Percentiles rank a stretch among this genome's conserved stretches.
phyloP scores from a whole-genome alignment of 2,797 vertebrate genomes.

The Danionella dracula region DNA sequence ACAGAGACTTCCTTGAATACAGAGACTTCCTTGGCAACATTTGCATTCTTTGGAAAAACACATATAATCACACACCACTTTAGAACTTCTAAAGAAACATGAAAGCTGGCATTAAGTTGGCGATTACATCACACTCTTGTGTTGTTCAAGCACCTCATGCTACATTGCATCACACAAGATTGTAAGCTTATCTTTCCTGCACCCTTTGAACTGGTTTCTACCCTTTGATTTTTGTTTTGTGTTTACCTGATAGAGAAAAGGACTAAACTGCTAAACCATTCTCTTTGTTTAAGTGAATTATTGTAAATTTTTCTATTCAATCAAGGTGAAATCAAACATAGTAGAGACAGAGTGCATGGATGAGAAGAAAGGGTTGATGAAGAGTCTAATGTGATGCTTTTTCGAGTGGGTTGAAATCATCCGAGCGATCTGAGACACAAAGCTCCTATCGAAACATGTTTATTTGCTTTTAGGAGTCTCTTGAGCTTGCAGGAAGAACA shows the following conservation, averaged over 20 bases:
- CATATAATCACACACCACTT: not conserved
- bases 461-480: not conserved
- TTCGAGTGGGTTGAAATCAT: not conserved
- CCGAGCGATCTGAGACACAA: not conserved
- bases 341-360: not conserved
- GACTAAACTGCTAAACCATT: not conserved
- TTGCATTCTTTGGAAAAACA: not conserved
- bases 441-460: not conserved
- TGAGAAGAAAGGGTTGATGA: not conserved
- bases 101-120: not conserved
- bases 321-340: not conserved
- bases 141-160: not conserved
- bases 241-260: not conserved
- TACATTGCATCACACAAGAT: not conserved
- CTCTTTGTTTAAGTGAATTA: slow-evolving; percentile 3
- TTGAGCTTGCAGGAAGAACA: not conserved
- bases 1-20: no score
- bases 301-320: not conserved
- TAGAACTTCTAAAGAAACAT: not conserved
- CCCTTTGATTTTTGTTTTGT: slow-evolving; percentile 7
- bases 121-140: not conserved
- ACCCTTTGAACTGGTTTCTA: not conserved
- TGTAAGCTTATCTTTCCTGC: not conserved
- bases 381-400: not conserved
- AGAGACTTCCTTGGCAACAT: not conserved